Evolutionary conservation across 2,113 vertebrate species (phyloP), one percentile per base, ranked within the genome.

Genomic region (Aplodontia rufa): DNA sequence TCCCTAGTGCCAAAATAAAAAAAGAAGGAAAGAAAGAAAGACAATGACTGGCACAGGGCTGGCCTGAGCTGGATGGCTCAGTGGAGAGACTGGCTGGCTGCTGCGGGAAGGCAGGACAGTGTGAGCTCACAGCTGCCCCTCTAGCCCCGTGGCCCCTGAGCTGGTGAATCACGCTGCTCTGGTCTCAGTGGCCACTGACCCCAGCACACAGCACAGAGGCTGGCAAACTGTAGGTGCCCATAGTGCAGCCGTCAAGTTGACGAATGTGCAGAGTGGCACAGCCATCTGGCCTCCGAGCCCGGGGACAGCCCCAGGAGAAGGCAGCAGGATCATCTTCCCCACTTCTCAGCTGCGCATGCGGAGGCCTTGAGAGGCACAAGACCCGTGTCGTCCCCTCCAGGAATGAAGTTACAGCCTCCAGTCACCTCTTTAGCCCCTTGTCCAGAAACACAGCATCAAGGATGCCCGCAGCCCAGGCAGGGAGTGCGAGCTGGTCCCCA

Each of bases 381-480:
- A 53, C 53, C 32, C 37, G 0, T 3, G 30, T n/a, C 12, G 6
- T 32, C 22, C 30, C 32, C 64, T 69, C 75, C 28, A 10, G 2
- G 12, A 40, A 10, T 35, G 32, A 60, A 1, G 3, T 16, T 3
- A 32, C 68, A 40, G 32, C 74, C 5, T 16, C 14, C 9, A 40
- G 79, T 55, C 20, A 28, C 47, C 35, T 71, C 55, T 22, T n/a
- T 20, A 30, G 68, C 9, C 5, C n/a, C 37, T 51, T 5, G 0
- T 22, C 60, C 30, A 60, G 19, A 26, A 32, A 37, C 37, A 40
- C 28, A 10, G 66, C 13, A 10, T 8, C 17, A 19, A n/a, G n/a
- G 7, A 19, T 12, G 22, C 75, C 75, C 20, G 3, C 5, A 2
- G 19, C 76, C 62, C 5, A 0, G 35, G 11, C 5, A 14, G 10